phyloP scores from a whole-genome alignment of 2,797 vertebrate species.

The Peromyscus nudipes region DNA sequence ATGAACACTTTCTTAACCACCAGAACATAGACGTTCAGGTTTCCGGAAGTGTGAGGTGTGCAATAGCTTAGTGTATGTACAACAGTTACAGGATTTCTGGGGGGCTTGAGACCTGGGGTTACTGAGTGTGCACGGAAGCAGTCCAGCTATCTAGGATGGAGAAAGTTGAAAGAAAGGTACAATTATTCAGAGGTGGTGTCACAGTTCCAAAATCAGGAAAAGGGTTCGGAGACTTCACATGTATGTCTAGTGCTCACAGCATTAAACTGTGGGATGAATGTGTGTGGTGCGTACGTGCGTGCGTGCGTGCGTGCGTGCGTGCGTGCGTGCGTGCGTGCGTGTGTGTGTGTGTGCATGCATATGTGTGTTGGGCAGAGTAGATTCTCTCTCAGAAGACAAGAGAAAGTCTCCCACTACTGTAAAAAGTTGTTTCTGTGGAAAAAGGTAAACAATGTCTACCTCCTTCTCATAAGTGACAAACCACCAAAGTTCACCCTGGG shows the following conservation, averaged over 20 bases:
- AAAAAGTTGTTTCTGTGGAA: neutral
- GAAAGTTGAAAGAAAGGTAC: neutral
- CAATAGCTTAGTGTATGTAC: neutral
- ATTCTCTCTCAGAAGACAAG: conserved; percentile 21
- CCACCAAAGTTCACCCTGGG: neutral
- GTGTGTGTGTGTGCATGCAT: neutral
- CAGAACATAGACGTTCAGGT: neutral
- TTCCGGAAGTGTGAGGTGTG: neutral
- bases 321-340: neutral
- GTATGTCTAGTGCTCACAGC: neutral
- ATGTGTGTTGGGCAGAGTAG: neutral
- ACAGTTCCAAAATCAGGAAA: conserved; percentile 42
- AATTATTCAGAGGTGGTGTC: neutral
- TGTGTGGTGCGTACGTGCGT: no score
- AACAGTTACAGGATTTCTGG: neutral
- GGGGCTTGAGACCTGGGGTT: neutral
- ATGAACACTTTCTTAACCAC: neutral
- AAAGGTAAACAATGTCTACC: neutral
- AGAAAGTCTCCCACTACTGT: neutral
- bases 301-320: no score
- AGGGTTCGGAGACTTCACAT: neutral
- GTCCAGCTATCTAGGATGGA: neutral
- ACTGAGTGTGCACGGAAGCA: neutral
- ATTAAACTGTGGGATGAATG: neutral
- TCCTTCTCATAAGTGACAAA: neutral